Conservation (phyloP, 1,140 invertebrate species). For the Saccostrea glomerata region DNA sequence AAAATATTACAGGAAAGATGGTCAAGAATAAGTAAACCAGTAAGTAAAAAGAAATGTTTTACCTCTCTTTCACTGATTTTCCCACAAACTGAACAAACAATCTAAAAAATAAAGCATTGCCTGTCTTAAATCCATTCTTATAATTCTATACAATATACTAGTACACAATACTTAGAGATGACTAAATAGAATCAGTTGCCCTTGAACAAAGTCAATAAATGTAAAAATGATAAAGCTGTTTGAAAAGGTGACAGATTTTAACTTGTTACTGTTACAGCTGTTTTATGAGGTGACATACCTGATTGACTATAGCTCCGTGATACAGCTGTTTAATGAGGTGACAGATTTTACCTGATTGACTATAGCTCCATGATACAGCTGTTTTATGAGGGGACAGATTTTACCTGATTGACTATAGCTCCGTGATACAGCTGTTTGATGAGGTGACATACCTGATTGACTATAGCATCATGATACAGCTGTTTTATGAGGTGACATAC, state of each 20-base stretch:
- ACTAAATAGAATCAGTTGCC: no score
- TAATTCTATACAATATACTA: no score
- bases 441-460: constrained; percentile 54
- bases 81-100: constrained; percentile 71
- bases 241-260: neutral
- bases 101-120: constrained; percentile 63
- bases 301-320: neutral
- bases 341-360: neutral
- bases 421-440: constrained; percentile 58
- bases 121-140: no score
- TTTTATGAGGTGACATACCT: neutral
- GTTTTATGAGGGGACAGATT: neutral
- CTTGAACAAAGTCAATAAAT: no score
- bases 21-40: neutral
- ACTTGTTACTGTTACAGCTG: neutral
- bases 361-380: neutral
- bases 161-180: no score
- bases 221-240: neutral
- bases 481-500: no score
- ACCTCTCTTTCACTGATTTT: constrained; percentile 75
- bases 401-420: neutral
- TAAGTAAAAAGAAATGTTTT: neutral
- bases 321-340: no score
- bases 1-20: neutral
- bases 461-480: no score